phyloP scores from a whole-genome alignment of 2,888 invertebrate genomes.

The Nemoura dubitans region DNA sequence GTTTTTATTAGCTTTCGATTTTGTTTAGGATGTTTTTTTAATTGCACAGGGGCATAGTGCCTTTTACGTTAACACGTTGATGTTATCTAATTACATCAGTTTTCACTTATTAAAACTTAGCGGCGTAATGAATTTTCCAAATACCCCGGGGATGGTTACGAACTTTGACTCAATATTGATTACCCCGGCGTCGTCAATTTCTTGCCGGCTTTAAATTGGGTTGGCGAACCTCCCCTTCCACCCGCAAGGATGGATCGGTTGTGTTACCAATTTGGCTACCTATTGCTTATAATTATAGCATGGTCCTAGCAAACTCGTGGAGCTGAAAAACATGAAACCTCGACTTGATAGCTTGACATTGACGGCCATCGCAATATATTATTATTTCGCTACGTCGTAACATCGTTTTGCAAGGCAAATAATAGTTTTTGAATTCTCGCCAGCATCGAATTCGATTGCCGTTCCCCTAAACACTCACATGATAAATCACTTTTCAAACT shows the following conservation, averaged over 20 bases:
- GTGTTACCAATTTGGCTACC: background rate
- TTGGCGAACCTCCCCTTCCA: no score
- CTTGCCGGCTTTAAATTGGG: background rate
- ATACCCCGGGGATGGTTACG: background rate
- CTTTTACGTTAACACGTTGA: background rate
- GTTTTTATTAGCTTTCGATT: conserved; percentile 13
- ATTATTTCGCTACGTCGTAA: no score
- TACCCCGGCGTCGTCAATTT: background rate
- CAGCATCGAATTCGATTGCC: no score
- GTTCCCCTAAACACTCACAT: no score
- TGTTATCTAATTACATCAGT: conserved; percentile 1
- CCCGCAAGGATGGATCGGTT: background rate
- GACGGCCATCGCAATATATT: no score
- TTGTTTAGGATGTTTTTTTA: background rate
- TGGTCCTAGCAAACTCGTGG: no score
- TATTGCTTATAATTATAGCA: no score
- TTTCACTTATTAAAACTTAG: conserved; percentile 24
- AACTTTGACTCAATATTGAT: conserved; percentile 3
- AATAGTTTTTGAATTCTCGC: no score
- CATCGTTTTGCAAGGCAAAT: no score
- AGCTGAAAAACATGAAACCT: no score
- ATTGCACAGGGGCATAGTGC: background rate
- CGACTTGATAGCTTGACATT: no score
- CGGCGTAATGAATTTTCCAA: background rate
- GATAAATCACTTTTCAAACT: no score